These are phyloP conservation scores for Empidonax alnorum DNA, from an alignment of 2,113 vertebrate genomes.

Conservation along the genomic window DNA sequence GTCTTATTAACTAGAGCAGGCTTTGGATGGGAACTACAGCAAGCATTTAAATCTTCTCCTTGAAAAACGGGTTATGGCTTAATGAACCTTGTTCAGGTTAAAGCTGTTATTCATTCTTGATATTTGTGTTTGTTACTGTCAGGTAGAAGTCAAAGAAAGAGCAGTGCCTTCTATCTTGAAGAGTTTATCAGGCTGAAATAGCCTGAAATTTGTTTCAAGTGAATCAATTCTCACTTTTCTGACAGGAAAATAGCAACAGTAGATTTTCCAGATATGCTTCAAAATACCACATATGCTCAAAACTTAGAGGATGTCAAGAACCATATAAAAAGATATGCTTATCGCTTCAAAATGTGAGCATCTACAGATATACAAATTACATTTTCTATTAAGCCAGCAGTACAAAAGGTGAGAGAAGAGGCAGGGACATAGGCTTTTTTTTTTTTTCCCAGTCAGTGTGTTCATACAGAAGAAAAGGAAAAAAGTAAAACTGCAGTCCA, in stretches of 20 bases:
- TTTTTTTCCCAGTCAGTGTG: conserved; percentile 23
- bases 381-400: conserved; percentile 45
- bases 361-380: conserved; percentile 17
- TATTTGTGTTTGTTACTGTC: conserved; percentile 53
- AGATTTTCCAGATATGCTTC: conserved; percentile 34
- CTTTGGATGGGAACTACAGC: conserved; percentile 11
- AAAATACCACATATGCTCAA: conserved; percentile 34
- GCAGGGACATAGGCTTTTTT: background rate
- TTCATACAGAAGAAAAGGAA: background rate
- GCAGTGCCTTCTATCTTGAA: conserved; percentile 6
- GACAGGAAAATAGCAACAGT: conserved; percentile 38
- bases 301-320: conserved; percentile 10
- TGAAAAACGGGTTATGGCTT: conserved; percentile 38
- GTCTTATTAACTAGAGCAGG: conserved; percentile 35
- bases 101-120: conserved; percentile 50
- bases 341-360: conserved; percentile 26
- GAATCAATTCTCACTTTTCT: conserved; percentile 23
- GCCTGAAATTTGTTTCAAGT: conserved; percentile 41
- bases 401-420: conserved; percentile 21
- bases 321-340: conserved; percentile 5
- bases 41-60: conserved; percentile 15
- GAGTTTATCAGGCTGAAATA: conserved; percentile 34
- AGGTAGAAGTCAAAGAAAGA: conserved; percentile 38
- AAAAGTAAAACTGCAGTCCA: background rate
- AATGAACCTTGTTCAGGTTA: conserved; percentile 43